Percentiles rank a stretch among this genome's conserved stretches.
Evolutionary conservation across 2,113 vertebrate genomes (phyloP).

Genomic region (Heloderma charlesbogerti): DNA sequence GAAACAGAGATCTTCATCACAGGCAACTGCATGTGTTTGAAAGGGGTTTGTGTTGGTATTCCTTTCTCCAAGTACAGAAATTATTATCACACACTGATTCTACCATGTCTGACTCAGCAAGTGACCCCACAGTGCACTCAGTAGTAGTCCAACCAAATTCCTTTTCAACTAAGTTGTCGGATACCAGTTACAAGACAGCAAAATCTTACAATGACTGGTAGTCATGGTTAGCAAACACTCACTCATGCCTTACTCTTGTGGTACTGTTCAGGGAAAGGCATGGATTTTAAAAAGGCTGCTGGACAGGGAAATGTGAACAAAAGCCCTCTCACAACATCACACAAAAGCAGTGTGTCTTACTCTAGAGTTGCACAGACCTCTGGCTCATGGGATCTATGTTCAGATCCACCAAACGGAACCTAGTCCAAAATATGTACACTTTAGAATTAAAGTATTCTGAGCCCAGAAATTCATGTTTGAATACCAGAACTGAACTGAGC

Average conservation of each 20-base stretch:
- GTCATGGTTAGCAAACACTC: slow-evolving; percentile 57
- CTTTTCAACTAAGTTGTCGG: slow-evolving; percentile 70
- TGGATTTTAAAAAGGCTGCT: slow-evolving; percentile 51
- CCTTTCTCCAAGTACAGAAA: slow-evolving; percentile 49
- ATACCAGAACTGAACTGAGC: neutral
- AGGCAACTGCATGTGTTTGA: slow-evolving; percentile 63
- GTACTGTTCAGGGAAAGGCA: slow-evolving; percentile 42
- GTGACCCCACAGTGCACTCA: slow-evolving; percentile 26
- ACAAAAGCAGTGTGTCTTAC: neutral
- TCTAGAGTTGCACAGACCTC: neutral
- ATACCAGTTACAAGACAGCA: slow-evolving; percentile 51
- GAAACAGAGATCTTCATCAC: slow-evolving; percentile 66
- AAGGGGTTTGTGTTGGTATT: slow-evolving; percentile 47
- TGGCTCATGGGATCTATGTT: no score
- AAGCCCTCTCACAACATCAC: neutral
- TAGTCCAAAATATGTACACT: no score
- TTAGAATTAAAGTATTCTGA: neutral
- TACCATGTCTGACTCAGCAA: slow-evolving; percentile 35
- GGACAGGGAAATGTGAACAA: slow-evolving; percentile 50
- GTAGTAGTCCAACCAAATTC: slow-evolving; percentile 60
- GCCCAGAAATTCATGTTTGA: neutral
- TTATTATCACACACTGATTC: slow-evolving; percentile 58
- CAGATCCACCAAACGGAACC: neutral
- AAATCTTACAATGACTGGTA: slow-evolving; percentile 52
- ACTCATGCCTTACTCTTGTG: slow-evolving; percentile 59